Evolutionary conservation across 2,797 vertebrate genomes (phyloP), one percentile per base, ranked within the genome.

Genomic region (Myotis vivesi): DNA sequence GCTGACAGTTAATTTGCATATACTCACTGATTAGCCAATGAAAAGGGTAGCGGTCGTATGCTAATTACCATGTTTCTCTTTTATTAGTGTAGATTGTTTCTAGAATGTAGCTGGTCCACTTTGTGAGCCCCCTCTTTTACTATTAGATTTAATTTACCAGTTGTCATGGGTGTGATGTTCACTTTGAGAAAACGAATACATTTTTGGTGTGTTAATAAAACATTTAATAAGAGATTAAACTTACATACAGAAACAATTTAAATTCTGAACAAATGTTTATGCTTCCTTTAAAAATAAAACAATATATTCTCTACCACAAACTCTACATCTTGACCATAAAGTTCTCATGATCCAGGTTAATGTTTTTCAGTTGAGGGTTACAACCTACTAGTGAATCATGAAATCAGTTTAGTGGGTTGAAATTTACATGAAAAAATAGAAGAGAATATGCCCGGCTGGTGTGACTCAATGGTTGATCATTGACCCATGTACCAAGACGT

Each of bases 271-370:
- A 84, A 51, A 88, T 66, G 25, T 62, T 84, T 91, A 69, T 62
- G 64, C 9, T 87, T 89, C 25, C n/a, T 95, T 92, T 68, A 46
- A 94, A 94, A 94, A 62, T 72, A 41, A 85, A 91, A 57, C 57
- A 69, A 80, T 79, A 84, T 64, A 53, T 87, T 77, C 17, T 77
- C 15, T 44, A n/a, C 83, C 55, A 92, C 68, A 92, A 73, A 91
- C 44, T 89, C 17, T 84, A 55, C 19, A 44, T 84, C 41, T 80
- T 95, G 23, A 82, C 23, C 20, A 55, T 33, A 44, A 16, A 57
- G 23, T 62, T 86, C 62, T 69, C 10, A 79, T 38, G 68, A 80
- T 68, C 10, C 71, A 53, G 38, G 19, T 77, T 51, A 83, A 4
- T 55, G 66, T 82, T 95, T 92, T 82, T 41, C 53, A 90, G 28